Conservation (phyloP, 2,797 vertebrate species). For the Anas flavirostris region DNA sequence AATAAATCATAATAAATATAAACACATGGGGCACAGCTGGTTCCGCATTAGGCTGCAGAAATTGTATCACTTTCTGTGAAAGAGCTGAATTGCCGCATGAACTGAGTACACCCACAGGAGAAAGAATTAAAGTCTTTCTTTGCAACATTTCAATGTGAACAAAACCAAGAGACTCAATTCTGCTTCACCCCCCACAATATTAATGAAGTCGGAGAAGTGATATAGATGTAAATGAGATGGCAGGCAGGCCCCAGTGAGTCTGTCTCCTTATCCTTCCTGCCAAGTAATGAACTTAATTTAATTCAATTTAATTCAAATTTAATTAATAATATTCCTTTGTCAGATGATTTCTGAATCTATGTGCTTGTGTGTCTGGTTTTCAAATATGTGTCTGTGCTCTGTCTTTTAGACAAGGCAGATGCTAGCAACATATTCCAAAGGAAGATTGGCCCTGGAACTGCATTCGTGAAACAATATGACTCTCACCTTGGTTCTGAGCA, state of each 20-base stretch:
- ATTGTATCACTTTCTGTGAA: neutral
- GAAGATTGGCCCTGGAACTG: neutral
- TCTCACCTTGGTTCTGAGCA: neutral
- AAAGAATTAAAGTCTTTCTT: neutral
- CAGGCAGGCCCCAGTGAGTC: neutral
- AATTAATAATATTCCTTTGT: neutral
- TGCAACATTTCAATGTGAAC: neutral
- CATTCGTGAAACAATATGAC: neutral
- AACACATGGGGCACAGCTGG: neutral
- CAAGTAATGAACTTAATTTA: neutral
- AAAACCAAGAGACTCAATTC: neutral
- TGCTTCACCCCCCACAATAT: neutral
- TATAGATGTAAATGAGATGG: slow-evolving; percentile 20
- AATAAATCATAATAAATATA: neutral
- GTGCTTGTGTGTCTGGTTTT: neutral
- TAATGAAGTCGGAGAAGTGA: neutral
- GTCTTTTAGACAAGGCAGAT: neutral
- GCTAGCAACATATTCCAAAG: neutral
- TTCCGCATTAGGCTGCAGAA: neutral
- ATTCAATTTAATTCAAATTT: neutral
- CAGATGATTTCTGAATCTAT: neutral
- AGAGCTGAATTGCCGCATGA: neutral
- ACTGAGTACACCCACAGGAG: neutral
- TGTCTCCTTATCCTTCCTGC: neutral
- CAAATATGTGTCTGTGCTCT: neutral